phyloP scores from a whole-genome alignment of 2,797 vertebrate species.

The Parambassis ranga region DNA sequence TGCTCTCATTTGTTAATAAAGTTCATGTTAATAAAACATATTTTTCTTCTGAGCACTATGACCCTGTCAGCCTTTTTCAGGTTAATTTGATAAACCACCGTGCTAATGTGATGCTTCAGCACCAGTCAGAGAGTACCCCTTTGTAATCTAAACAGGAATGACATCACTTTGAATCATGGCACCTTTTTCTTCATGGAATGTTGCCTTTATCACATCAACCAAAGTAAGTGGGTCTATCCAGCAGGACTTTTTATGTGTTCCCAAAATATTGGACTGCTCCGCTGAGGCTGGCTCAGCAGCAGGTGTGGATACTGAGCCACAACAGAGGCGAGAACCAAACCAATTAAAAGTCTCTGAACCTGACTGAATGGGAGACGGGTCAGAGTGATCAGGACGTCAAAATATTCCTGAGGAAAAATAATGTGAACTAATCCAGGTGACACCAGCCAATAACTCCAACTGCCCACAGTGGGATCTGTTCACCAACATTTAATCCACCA shows the following conservation, averaged over 20 bases:
- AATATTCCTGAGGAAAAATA: background rate
- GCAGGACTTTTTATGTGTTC: background rate
- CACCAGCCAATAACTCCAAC: slow-evolving; percentile 1
- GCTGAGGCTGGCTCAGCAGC: background rate
- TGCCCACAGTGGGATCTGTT: background rate
- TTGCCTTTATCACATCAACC: no score
- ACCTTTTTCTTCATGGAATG: no score
- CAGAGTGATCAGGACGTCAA: background rate
- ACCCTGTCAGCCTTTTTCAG: no score
- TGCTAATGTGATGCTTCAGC: no score
- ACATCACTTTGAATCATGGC: no score
- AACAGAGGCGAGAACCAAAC: background rate
- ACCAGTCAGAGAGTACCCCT: no score
- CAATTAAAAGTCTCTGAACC: slow-evolving; percentile 17
- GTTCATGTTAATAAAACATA: no score
- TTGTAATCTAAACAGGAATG: no score
- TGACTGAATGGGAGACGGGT: slow-evolving; percentile 1
- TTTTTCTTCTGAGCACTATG: no score
- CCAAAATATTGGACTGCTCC: background rate
- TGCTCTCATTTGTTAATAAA: no score
- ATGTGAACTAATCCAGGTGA: slow-evolving; percentile 8
- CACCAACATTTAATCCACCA: slow-evolving; percentile 3
- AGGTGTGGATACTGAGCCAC: background rate
- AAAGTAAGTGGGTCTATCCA: no score
- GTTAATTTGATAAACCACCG: no score